A percentile compares a stretch with the other conserved stretches of the same genome.
Conservation (phyloP, 2,113 vertebrate genomes). For the Menura novaehollandiae region DNA sequence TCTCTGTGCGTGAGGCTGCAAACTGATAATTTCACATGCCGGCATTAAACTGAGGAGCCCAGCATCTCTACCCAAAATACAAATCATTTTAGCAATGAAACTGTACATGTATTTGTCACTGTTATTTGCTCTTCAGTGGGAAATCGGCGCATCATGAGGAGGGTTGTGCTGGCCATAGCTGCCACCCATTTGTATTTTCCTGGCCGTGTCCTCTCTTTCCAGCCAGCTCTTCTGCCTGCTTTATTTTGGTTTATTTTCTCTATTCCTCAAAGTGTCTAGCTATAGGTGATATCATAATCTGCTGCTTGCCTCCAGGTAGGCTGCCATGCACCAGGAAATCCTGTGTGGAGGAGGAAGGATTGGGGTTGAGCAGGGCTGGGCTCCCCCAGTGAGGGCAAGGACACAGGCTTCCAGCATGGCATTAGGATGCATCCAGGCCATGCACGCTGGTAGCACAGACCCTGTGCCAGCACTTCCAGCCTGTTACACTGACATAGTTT, state of each 20-base stretch:
- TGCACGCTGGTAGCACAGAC: background rate
- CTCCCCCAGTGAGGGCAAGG: background rate
- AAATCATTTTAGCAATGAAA: background rate
- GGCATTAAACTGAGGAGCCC: background rate
- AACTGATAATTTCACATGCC: background rate
- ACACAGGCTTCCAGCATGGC: background rate
- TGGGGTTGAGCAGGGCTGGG: background rate
- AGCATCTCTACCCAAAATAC: background rate
- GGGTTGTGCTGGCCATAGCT: background rate
- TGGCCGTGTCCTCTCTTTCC: background rate
- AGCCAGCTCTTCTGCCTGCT: background rate
- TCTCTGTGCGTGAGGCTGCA: background rate
- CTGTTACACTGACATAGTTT: background rate
- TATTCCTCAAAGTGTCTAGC: background rate
- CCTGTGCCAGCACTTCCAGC: background rate
- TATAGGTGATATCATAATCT: background rate
- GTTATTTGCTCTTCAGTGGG: background rate
- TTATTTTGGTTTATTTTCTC: background rate
- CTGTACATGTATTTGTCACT: background rate
- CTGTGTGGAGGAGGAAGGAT: background rate
- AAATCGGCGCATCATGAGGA: background rate
- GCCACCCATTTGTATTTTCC: background rate
- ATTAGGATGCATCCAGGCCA: background rate
- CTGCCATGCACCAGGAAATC: background rate
- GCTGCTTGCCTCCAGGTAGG: background rate